phyloP scores from a whole-genome alignment of 2,113 vertebrate species.

The Sinocyclocheilus anophthalmus region DNA sequence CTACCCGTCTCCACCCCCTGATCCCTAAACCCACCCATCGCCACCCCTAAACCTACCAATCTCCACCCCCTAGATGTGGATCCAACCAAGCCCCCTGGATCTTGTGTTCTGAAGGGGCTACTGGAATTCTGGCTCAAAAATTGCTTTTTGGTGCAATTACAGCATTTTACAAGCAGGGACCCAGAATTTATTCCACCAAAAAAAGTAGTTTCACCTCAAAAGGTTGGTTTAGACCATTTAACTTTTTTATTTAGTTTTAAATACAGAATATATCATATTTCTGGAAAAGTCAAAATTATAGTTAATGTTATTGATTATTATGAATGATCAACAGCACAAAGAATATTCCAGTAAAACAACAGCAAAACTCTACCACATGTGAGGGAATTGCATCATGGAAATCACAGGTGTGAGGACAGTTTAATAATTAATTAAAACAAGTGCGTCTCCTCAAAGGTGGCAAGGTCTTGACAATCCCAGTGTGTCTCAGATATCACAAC shows the following conservation, averaged over 20 bases:
- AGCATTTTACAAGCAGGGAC: background rate
- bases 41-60: no score
- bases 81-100: no score
- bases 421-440: slow-evolving; percentile 58
- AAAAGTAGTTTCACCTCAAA: background rate
- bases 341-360: background rate
- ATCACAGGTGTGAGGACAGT: slow-evolving; percentile 21
- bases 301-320: background rate
- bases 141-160: background rate
- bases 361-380: background rate
- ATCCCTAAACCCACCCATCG: no score
- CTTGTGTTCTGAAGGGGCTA: no score
- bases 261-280: background rate
- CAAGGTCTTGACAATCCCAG: background rate
- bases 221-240: background rate
- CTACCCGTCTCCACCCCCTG: no score
- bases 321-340: background rate
- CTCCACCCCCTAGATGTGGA: no score
- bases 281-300: background rate
- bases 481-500: slow-evolving; percentile 24
- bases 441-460: slow-evolving; percentile 32
- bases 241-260: background rate
- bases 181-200: background rate
- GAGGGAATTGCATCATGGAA: slow-evolving; percentile 1
- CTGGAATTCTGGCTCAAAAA: background rate